Conservation (phyloP, 2,888 invertebrate genomes). For the Scrobipalpa atriplicella region DNA sequence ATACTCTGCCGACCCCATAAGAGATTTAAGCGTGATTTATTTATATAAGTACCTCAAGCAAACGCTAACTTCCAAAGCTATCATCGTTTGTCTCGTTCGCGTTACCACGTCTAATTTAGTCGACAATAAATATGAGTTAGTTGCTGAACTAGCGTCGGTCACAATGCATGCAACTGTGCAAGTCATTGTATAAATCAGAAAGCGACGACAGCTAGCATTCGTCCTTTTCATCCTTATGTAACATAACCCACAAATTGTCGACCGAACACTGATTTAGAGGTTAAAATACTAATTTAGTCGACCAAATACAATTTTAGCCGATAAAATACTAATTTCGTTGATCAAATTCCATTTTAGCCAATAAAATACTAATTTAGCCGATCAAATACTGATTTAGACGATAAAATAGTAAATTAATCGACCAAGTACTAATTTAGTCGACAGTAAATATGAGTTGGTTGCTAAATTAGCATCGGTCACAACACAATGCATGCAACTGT, state of each 20-base stretch:
- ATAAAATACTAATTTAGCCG: too few species aligned
- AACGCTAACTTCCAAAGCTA: neutral
- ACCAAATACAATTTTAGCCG: too few species aligned
- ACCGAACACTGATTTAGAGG: too few species aligned
- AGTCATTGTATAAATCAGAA: slow-evolving; percentile 13
- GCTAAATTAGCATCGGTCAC: neutral
- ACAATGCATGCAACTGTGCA: slow-evolving; percentile 3
- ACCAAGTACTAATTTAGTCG: neutral
- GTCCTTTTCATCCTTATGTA: slow-evolving; percentile 9
- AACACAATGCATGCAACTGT: slow-evolving; percentile 6
- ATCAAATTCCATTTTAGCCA: too few species aligned
- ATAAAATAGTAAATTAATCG: too few species aligned
- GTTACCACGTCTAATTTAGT: slow-evolving; percentile 2
- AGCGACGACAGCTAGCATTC: slow-evolving; percentile 7
- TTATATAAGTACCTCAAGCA: neutral
- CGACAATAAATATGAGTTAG: neutral
- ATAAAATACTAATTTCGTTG: too few species aligned
- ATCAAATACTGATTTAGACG: too few species aligned
- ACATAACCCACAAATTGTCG: neutral
- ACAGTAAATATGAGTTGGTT: neutral
- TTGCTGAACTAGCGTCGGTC: neutral
- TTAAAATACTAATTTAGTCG: too few species aligned
- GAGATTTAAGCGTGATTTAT: too few species aligned
- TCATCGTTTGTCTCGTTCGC: neutral
- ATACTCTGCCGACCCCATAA: too few species aligned